phyloP scores from a whole-genome alignment of 1,140 invertebrate genomes.

The Drosophila triauraria region DNA sequence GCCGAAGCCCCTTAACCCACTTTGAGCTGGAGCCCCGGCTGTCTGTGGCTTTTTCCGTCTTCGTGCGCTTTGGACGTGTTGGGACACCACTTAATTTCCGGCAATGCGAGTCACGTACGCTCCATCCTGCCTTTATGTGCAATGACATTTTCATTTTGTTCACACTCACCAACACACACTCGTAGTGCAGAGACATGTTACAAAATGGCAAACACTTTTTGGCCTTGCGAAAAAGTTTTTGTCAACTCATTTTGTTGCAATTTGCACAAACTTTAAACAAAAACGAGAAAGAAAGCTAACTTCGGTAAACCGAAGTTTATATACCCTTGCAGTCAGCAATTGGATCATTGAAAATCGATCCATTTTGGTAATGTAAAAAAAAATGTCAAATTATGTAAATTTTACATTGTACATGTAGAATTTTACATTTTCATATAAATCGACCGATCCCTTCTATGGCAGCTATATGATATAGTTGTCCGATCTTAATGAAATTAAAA shows the following conservation, averaged over 20 bases:
- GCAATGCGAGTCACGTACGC: slow-evolving; percentile 76
- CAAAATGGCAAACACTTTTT: slow-evolving; percentile 64
- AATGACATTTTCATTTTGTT: slow-evolving; percentile 78
- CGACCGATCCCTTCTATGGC: too few species aligned
- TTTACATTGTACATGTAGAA: too few species aligned
- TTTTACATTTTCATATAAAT: too few species aligned
- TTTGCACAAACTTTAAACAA: slow-evolving; percentile 57
- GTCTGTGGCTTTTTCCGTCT: slow-evolving; percentile 64
- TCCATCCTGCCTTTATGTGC: slow-evolving; percentile 75
- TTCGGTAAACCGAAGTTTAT: too few species aligned
- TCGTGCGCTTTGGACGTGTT: slow-evolving; percentile 70
- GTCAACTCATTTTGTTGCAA: slow-evolving; percentile 77
- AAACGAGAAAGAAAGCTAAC: too few species aligned
- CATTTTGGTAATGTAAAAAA: too few species aligned
- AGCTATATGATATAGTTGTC: too few species aligned
- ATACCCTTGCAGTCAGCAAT: too few species aligned
- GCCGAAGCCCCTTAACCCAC: slow-evolving; percentile 10
- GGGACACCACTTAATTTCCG: slow-evolving; percentile 77
- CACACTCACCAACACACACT: slow-evolving; percentile 42
- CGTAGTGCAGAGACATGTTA: slow-evolving; percentile 60
- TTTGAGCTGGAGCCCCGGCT: slow-evolving; percentile 5
- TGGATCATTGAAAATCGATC: too few species aligned
- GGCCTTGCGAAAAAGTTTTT: slow-evolving; percentile 61
- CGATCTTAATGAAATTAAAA: too few species aligned
- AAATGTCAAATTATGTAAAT: too few species aligned